Evolutionary conservation across 2,797 vertebrate genomes (phyloP).

Genomic region (Spinus olivaceus): DNA sequence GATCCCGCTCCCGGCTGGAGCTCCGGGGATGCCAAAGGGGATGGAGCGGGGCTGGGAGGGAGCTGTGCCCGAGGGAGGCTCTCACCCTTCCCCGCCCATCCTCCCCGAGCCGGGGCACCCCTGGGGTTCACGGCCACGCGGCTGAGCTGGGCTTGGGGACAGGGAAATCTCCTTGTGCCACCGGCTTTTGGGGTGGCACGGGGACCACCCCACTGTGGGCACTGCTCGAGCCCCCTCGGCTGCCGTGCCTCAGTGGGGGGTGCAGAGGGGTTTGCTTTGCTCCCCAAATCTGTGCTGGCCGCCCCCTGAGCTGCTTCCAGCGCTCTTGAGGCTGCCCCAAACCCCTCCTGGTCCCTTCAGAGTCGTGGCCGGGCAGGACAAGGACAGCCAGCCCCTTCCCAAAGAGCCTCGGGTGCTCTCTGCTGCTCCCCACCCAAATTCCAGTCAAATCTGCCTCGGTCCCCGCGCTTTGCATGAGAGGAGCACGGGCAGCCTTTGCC

Average conservation of each 20-base stretch:
- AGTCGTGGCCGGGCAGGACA: fast-evolving
- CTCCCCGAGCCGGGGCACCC: background rate
- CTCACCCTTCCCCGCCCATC: background rate
- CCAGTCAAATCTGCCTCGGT: background rate
- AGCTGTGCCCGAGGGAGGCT: too few species aligned
- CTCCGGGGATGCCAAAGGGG: fast-evolving
- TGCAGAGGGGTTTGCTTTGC: background rate
- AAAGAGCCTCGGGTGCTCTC: fast-evolving
- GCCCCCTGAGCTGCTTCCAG: fast-evolving
- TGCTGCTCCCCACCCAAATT: background rate
- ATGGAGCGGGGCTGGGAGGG: background rate
- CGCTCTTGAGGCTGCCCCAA: fast-evolving
- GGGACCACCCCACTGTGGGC: background rate
- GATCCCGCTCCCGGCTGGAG: background rate
- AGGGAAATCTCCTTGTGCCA: background rate
- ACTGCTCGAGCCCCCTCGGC: fast-evolving
- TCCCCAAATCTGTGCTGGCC: background rate
- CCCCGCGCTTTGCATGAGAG: background rate
- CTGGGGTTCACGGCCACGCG: background rate
- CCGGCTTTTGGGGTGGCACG: fast-evolving
- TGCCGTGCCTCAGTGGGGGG: background rate
- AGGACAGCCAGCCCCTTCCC: background rate
- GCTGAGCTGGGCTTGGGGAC: background rate
- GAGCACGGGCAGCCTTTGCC: background rate
- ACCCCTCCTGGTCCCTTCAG: fast-evolving